phyloP scores from a whole-genome alignment of 2,888 invertebrate species.

The Lottia gigantea region DNA sequence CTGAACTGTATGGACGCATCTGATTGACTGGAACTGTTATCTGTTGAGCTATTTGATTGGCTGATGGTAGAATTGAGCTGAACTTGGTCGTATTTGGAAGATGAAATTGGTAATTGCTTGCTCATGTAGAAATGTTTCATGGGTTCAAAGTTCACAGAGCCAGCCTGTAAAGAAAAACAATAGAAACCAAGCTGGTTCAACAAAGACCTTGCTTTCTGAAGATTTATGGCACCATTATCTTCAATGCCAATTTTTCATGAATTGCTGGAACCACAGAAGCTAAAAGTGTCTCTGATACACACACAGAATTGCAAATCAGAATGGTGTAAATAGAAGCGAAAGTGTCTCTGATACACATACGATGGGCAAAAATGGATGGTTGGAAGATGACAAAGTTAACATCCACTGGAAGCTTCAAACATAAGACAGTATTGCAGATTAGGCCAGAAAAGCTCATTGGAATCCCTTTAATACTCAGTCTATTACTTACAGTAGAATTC shows the following conservation, averaged over 20 bases:
- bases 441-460: too few relatives aligned
- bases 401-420: too few relatives aligned
- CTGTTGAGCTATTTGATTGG: background rate
- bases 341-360: too few relatives aligned
- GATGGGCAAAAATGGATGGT: too few relatives aligned
- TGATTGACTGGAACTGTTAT: background rate
- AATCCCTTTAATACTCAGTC: too few relatives aligned
- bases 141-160: slow-evolving; percentile 29
- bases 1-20: background rate
- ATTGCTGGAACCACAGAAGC: too few relatives aligned
- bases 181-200: background rate
- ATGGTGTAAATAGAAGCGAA: background rate
- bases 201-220: background rate
- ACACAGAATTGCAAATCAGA: too few relatives aligned
- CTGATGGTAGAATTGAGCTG: slow-evolving; percentile 14
- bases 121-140: slow-evolving; percentile 27
- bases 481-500: slow-evolving; percentile 22
- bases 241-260: too few relatives aligned
- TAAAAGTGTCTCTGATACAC: too few relatives aligned
- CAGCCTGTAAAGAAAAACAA: slow-evolving; percentile 25
- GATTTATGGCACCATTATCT: too few relatives aligned
- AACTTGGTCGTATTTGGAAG: background rate
- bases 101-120: slow-evolving; percentile 22
- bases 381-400: too few relatives aligned
- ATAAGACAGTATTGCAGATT: too few relatives aligned